Conservation (phyloP, 2,113 vertebrate species). For the Gallinago media region DNA sequence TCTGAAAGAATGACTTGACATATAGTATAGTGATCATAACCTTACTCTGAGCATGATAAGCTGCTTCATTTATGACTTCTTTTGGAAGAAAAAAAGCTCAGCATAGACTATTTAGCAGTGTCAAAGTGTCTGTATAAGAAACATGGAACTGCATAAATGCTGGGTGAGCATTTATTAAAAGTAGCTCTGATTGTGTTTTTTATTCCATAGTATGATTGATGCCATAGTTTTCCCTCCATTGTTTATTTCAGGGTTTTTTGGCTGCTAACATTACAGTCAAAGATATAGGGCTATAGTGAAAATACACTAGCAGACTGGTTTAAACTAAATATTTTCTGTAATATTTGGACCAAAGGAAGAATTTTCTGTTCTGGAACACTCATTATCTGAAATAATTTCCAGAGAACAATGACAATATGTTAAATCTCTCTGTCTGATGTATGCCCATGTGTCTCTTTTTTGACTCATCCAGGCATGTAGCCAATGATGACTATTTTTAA, state of each 20-base stretch:
- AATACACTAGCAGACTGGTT: not conserved
- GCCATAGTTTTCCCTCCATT: not conserved
- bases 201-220: not conserved
- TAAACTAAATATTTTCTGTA: slow-evolving; percentile 32
- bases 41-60: not conserved
- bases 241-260: slow-evolving; percentile 7
- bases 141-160: not conserved
- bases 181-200: not conserved
- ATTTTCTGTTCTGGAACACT: slow-evolving; percentile 12
- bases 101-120: not conserved
- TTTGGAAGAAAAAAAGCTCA: not conserved
- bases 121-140: not conserved
- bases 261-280: not conserved
- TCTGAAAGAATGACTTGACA: slow-evolving; percentile 49
- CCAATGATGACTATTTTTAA: slow-evolving; percentile 22
- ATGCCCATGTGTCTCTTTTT: slow-evolving; percentile 18
- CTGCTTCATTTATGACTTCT: slow-evolving; percentile 47
- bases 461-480: slow-evolving; percentile 2
- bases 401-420: slow-evolving; percentile 23
- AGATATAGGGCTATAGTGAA: not conserved
- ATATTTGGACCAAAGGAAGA: not conserved
- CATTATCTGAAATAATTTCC: slow-evolving; percentile 6
- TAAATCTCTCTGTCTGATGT: not conserved
- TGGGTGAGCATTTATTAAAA: slow-evolving; percentile 35
- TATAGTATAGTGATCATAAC: slow-evolving; percentile 14